Evolutionary conservation across 1,140 invertebrate genomes (phyloP).

Genomic region (Eriocheir sinensis): DNA sequence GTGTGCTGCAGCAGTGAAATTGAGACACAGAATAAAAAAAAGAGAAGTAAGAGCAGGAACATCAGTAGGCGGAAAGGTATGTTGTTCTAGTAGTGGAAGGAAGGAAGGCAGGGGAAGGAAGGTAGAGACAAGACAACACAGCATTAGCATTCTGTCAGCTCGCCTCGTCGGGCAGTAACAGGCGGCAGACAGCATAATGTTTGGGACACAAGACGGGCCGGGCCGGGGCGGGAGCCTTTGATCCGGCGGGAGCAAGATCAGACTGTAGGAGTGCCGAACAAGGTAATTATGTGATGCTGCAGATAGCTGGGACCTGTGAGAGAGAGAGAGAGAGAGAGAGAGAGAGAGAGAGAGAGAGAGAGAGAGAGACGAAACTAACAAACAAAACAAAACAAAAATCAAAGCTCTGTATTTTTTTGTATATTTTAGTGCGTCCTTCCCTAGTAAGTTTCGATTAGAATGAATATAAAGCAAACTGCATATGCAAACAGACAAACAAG

Average conservation of each 20-base stretch:
- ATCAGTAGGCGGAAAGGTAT: background rate
- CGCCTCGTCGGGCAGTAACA: background rate
- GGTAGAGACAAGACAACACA: background rate
- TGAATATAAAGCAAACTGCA: no score
- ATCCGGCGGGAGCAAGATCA: background rate
- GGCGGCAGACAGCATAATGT: background rate
- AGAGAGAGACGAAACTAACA: no score
- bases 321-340: conserved; percentile 4
- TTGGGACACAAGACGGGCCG: background rate
- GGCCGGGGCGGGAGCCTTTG: background rate
- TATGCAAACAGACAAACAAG: no score
- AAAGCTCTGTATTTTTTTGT: no score
- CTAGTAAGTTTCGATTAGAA: no score
- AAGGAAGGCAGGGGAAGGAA: background rate
- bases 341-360: background rate
- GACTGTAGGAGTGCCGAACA: background rate
- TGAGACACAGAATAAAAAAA: no score
- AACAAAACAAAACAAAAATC: no score
- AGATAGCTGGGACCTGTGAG: background rate
- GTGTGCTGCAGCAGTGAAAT: no score
- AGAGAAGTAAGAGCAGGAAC: background rate
- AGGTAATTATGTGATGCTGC: background rate
- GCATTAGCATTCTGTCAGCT: conserved; percentile 13
- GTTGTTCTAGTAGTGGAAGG: no score
- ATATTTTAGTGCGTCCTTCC: no score